Evolutionary conservation across 2,888 invertebrate genomes (phyloP).

Genomic region (Leptopilina drosophilae): DNA sequence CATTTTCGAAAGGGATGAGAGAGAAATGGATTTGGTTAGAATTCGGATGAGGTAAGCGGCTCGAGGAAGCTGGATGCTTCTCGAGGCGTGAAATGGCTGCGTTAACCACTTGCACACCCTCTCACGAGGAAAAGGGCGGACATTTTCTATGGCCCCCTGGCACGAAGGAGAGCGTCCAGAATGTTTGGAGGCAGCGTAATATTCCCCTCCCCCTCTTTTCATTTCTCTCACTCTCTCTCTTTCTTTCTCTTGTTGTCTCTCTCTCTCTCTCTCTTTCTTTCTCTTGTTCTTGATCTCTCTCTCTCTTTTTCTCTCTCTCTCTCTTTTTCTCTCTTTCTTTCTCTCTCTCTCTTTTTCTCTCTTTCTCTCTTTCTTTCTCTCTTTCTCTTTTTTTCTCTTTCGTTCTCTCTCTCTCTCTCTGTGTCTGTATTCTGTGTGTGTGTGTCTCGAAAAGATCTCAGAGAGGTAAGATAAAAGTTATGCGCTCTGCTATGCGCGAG

Average conservation of each 20-base stretch:
- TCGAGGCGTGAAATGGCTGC: constrained; percentile 76
- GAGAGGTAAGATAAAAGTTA: constrained; percentile 73
- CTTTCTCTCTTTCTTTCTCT: constrained; percentile 38
- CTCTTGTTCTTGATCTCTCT: no score
- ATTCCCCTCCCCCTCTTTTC: constrained; percentile 43
- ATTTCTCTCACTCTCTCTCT: constrained; percentile 25
- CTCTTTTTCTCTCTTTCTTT: constrained; percentile 42
- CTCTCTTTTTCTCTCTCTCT: constrained; percentile 34
- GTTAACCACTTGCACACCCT: constrained; percentile 74
- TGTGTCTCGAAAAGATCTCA: constrained; percentile 47
- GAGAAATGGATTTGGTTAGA: constrained; percentile 70
- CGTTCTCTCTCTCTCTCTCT: constrained; percentile 44
- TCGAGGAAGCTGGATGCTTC: constrained; percentile 69
- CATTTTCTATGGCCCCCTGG: constrained; percentile 50
- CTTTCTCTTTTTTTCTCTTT: no score
- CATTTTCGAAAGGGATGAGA: constrained; percentile 43
- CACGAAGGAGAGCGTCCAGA: constrained; percentile 48
- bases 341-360: constrained; percentile 33
- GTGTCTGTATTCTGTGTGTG: constrained; percentile 28
- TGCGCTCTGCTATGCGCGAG: constrained; percentile 75
- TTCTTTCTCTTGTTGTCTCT: constrained; percentile 40
- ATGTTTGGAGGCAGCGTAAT: constrained; percentile 52
- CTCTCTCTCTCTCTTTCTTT: constrained; percentile 44
- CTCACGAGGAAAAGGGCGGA: constrained; percentile 60
- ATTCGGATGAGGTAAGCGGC: constrained; percentile 70